Evolutionary conservation across 92 coral and sea anemone species (phyloP).

Genomic region (Montipora capitata): DNA sequence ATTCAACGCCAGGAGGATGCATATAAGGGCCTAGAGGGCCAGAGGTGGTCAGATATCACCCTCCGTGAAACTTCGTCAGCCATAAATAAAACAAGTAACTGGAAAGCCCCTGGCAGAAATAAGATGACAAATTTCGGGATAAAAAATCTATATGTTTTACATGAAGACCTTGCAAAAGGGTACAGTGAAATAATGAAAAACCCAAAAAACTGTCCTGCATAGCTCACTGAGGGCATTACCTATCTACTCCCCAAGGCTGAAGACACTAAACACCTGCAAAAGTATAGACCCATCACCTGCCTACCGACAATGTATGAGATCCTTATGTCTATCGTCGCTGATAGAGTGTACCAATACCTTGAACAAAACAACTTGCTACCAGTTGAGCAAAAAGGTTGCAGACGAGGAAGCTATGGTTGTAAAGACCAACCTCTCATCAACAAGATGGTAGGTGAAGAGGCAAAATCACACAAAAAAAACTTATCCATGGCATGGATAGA

Average conservation of each 20-base stretch:
- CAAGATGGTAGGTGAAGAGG: background rate
- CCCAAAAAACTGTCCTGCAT: slow-evolving; percentile 6
- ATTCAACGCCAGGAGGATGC: background rate
- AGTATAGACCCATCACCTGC: slow-evolving; percentile 33
- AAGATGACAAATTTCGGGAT: slow-evolving; percentile 26
- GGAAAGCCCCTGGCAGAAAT: slow-evolving; percentile 58
- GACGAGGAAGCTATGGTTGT: background rate
- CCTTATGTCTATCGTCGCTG: slow-evolving; percentile 9
- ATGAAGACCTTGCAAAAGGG: slow-evolving; percentile 3
- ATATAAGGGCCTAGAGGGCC: background rate
- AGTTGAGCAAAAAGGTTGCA: slow-evolving; percentile 25
- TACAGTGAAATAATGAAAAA: slow-evolving; percentile 10
- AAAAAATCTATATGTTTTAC: background rate
- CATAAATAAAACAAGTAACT: slow-evolving; percentile 28
- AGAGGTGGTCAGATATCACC: slow-evolving; percentile 27
- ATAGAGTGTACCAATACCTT: background rate
- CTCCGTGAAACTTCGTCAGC: background rate
- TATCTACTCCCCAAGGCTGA: slow-evolving; percentile 25
- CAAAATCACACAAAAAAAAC: too few relatives aligned
- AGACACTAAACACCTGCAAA: background rate
- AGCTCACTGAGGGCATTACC: slow-evolving; percentile 17
- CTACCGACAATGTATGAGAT: slow-evolving; percentile 14
- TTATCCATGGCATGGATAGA: too few relatives aligned
- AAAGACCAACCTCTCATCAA: slow-evolving; percentile 13
- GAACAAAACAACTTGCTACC: slow-evolving; percentile 19